Conservation (phyloP, 2,888 invertebrate genomes). For the Leptura quadrifasciata region DNA sequence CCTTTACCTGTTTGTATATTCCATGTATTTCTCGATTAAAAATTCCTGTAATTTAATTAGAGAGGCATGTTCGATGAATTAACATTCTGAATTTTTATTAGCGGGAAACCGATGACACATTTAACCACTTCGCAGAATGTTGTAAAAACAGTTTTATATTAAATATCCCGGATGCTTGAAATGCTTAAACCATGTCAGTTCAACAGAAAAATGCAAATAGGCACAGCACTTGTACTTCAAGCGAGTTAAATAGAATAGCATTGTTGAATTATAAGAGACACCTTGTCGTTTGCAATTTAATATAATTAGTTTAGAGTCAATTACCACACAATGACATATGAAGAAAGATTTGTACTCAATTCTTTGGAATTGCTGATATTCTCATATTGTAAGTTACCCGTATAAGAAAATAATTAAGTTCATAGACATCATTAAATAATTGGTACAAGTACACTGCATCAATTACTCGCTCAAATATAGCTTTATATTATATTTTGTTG, state of each 20-base stretch:
- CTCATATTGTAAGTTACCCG: background rate
- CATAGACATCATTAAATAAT: too few relatives aligned
- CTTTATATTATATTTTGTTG: too few relatives aligned
- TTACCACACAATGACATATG: background rate
- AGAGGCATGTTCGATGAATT: slow-evolving; percentile 21
- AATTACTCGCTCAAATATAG: too few relatives aligned
- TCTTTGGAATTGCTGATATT: background rate
- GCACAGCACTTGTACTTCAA: slow-evolving; percentile 41
- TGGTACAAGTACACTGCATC: too few relatives aligned
- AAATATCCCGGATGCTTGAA: slow-evolving; percentile 56
- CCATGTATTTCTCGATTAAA: background rate
- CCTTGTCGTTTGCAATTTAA: slow-evolving; percentile 12
- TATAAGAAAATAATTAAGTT: too few relatives aligned
- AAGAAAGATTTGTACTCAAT: background rate
- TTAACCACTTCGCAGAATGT: slow-evolving; percentile 54
- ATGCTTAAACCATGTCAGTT: slow-evolving; percentile 56
- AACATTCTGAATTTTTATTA: slow-evolving; percentile 48
- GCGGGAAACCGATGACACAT: slow-evolving; percentile 43
- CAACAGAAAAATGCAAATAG: slow-evolving; percentile 49
- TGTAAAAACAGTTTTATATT: slow-evolving; percentile 37
- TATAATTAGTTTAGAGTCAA: background rate
- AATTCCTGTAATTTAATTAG: slow-evolving; percentile 29
- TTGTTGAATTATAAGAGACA: background rate
- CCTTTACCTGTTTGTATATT: background rate
- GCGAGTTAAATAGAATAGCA: slow-evolving; percentile 35